Evolutionary conservation across 2,113 vertebrate species (phyloP).

Genomic region (Rhinichthys klamathensis): DNA sequence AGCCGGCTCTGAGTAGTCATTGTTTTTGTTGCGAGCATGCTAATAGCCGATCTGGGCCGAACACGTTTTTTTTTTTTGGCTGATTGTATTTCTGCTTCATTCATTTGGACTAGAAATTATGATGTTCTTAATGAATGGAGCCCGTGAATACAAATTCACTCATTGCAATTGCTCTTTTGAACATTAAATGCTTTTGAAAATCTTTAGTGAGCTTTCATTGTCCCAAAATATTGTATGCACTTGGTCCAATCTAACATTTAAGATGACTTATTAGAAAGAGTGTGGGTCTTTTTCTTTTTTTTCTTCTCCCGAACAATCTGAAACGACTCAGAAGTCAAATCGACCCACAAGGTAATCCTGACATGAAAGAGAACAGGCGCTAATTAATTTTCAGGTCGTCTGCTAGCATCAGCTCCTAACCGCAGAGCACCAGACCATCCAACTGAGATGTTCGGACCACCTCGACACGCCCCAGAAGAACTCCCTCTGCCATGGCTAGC

Average conservation of each 20-base stretch:
- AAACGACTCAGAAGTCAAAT: neutral
- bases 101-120: conserved; percentile 36
- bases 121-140: conserved; percentile 35
- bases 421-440: neutral
- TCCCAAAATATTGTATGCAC: conserved; percentile 19
- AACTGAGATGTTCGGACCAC: conserved; percentile 15
- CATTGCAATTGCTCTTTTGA: conserved; percentile 8
- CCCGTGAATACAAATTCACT: conserved; percentile 9
- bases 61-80: neutral
- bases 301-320: neutral
- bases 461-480: conserved; percentile 14
- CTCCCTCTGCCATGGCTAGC: neutral
- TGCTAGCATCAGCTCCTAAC: neutral
- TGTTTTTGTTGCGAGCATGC: conserved; percentile 21
- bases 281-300: neutral
- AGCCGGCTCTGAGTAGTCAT: conserved; percentile 36
- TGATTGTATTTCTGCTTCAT: conserved; percentile 50
- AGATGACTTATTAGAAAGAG: conserved; percentile 8
- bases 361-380: conserved; percentile 17
- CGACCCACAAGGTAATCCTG: neutral
- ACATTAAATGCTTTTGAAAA: conserved; percentile 26
- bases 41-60: neutral
- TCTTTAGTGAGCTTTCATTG: conserved; percentile 18
- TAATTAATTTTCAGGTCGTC: conserved; percentile 24
- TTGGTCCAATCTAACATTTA: neutral